Percentiles rank a stretch among this genome's conserved stretches.
phyloP scores from a whole-genome alignment of 2,113 vertebrate species.

The Columbina picui region DNA sequence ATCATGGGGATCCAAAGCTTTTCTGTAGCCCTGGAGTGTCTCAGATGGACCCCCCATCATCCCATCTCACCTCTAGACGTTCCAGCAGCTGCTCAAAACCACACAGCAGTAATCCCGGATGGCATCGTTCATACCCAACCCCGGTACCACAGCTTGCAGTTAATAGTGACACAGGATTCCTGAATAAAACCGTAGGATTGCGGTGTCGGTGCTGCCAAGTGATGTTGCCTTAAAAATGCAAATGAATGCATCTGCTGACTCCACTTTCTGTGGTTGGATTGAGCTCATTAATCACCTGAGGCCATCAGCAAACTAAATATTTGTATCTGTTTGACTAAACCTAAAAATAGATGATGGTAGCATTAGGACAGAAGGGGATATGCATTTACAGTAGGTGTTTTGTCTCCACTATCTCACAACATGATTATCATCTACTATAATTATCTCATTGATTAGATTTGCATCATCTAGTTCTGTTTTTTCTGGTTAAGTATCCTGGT shows the following conservation, averaged over 20 bases:
- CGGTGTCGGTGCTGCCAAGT: not conserved
- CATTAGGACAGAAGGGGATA: not conserved
- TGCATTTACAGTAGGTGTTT: not conserved
- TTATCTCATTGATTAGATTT: not conserved
- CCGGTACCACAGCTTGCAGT: no score
- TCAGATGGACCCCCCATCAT: no score
- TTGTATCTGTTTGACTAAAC: not conserved
- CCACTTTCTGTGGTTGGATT: not conserved
- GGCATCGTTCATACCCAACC: not conserved
- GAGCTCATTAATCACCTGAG: not conserved
- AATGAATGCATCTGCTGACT: not conserved
- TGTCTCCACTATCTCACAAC: not conserved
- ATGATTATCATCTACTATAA: not conserved
- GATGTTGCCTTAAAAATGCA: not conserved
- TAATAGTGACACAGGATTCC: not conserved
- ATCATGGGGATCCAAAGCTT: not conserved
- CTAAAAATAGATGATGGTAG: not conserved
- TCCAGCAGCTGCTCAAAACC: not conserved
- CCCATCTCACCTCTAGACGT: fast-evolving
- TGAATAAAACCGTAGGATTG: not conserved
- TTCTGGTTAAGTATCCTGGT: not conserved
- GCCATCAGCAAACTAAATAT: not conserved
- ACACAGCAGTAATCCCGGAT: fast-evolving
- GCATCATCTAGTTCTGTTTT: not conserved
- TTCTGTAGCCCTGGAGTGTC: not conserved